A percentile compares a stretch with the other conserved stretches of the same genome.
Evolutionary conservation across 2,888 invertebrate species (phyloP).

Genomic region (Campoletis raptor): DNA sequence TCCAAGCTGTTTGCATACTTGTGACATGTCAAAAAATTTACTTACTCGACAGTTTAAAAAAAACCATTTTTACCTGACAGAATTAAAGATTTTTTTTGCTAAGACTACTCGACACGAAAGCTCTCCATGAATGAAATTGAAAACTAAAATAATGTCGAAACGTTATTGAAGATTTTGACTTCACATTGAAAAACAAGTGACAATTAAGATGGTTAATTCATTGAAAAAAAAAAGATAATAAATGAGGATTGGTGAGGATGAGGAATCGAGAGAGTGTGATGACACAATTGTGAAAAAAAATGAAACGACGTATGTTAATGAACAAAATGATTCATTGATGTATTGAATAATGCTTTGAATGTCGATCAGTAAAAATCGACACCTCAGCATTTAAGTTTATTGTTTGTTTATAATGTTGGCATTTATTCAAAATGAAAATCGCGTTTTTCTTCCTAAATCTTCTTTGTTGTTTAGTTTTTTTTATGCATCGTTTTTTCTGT

Average conservation of each 20-base stretch:
- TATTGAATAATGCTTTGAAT: constrained; percentile 71
- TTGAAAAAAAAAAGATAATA: neutral
- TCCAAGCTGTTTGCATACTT: no score
- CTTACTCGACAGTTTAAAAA: neutral
- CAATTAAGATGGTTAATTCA: neutral
- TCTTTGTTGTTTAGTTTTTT: constrained; percentile 62
- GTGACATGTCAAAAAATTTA: neutral
- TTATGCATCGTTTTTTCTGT: constrained; percentile 67
- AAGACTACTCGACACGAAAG: neutral
- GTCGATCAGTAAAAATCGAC: constrained; percentile 61
- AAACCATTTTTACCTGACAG: neutral
- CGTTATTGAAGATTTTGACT: no score
- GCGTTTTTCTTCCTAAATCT: constrained; percentile 58
- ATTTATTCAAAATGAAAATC: constrained; percentile 63
- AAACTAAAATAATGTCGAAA: no score
- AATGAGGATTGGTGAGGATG: neutral
- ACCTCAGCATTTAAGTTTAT: constrained; percentile 78
- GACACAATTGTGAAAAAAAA: neutral
- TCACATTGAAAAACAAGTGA: neutral
- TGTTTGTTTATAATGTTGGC: constrained; percentile 74
- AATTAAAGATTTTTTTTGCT: neutral
- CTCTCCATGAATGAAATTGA: no score
- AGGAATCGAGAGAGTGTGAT: neutral
- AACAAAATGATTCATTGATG: constrained; percentile 64
- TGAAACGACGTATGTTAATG: constrained; percentile 55